Percentiles rank a stretch among this genome's conserved stretches.
phyloP scores from a whole-genome alignment of 2,797 vertebrate species.

The Pelochelys cantorii region DNA sequence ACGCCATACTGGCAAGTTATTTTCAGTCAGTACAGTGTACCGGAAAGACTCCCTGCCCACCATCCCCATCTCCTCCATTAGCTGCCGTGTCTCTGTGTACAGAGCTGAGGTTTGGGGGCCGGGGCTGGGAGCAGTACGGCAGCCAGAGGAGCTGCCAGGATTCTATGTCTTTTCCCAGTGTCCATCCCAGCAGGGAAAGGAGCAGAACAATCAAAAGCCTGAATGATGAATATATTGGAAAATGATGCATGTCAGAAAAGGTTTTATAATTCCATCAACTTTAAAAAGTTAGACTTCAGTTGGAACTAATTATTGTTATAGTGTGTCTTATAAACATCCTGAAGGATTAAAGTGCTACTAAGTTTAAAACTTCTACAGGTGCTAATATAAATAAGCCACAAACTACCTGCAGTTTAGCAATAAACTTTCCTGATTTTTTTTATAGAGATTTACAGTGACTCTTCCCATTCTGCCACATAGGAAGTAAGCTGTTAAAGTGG shows the following conservation, averaged over 20 bases:
- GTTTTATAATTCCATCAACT: background rate
- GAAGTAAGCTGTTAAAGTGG: background rate
- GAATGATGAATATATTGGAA: background rate
- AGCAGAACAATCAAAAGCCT: background rate
- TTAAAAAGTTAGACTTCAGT: background rate
- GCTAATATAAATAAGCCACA: background rate
- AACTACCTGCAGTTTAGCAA: background rate
- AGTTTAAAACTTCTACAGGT: background rate
- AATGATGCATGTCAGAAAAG: background rate
- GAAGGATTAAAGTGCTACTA: background rate
- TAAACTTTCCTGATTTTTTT: background rate
- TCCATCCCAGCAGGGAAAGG: too few relatives aligned
- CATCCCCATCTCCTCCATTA: too few relatives aligned
- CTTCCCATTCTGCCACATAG: background rate
- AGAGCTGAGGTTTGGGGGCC: too few relatives aligned
- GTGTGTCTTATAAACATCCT: background rate
- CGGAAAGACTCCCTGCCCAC: too few relatives aligned
- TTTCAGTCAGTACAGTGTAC: too few relatives aligned
- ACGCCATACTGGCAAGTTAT: too few relatives aligned
- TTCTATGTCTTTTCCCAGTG: too few relatives aligned
- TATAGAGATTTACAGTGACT: background rate
- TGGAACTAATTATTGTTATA: background rate
- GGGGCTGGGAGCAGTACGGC: too few relatives aligned
- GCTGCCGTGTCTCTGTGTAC: too few relatives aligned
- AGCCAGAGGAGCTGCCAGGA: too few relatives aligned